Evolutionary conservation across 2,113 vertebrate genomes (phyloP).

Genomic region (Eulacestoma nigropectus): DNA sequence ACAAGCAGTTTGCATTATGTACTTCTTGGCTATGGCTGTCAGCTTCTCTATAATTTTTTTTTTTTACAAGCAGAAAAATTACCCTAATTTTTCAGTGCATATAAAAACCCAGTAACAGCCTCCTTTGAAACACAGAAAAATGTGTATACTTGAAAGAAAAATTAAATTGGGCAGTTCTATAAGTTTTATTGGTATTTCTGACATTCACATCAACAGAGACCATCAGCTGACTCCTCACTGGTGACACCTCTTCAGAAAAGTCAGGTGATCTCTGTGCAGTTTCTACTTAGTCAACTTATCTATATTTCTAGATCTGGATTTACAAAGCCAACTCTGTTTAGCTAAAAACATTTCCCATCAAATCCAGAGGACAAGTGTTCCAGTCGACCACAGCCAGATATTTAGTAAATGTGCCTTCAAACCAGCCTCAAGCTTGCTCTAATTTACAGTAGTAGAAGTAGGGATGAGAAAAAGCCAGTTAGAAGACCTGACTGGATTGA

Average conservation of each 20-base stretch:
- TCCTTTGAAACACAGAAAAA: background rate
- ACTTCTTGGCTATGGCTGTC: background rate
- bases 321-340: background rate
- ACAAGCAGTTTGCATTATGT: background rate
- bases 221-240: background rate
- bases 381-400: background rate
- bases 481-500: background rate
- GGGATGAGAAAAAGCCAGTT: background rate
- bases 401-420: background rate
- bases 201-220: background rate
- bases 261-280: background rate
- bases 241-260: background rate
- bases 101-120: background rate
- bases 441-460: background rate
- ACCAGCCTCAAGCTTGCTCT: background rate
- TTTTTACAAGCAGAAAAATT: background rate
- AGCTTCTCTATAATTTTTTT: background rate
- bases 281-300: background rate
- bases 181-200: background rate
- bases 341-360: background rate
- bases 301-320: background rate
- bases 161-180: background rate
- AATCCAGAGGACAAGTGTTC: background rate
- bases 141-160: background rate
- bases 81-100: background rate